Evolutionary conservation across 2,888 invertebrate genomes (phyloP), one percentile per base, ranked within the genome.

Genomic region (Eupithecia subfuscata): DNA sequence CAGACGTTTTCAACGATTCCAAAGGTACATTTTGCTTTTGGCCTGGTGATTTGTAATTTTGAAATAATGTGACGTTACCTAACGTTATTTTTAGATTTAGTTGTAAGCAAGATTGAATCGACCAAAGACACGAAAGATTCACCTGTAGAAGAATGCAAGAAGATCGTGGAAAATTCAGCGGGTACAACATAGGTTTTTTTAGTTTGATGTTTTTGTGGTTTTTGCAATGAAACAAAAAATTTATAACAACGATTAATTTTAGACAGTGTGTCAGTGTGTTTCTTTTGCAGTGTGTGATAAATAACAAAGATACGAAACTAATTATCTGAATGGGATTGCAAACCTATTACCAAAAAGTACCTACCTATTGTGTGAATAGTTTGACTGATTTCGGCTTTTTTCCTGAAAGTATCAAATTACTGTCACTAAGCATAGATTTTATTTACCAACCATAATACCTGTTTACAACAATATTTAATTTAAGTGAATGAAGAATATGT

Each of bases 71-170:
- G 18, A 18, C 5, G 8, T 34, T 69, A 63, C 34, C 40, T 37
- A 34, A 63, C 60, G 25, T 76, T 73, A 52, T 68, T 11, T 70
- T 79, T 89, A 88, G 89, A 85, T 84, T 70, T 82, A 73, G 75
- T 86, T 73, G 81, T 84, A 79, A 83, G 74, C 76, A 86, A 82
- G 71, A 71, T 85, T 68, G 85, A 81, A 73, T 72, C 81, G 16
- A 56, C 81, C 16, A 85, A 84, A 80, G 80, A 82, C 68, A 78
- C 84, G 37, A 76, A 82, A 43, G 78, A 80, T 73, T 79, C 81
- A 16, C 70, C 82, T 45, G 30, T 80, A 22, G 84, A 80, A 72
- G 80, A 76, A 40, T 81, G 76, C 71, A 83, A 84, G 81, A 82
- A 84, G 71, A 78, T 80, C 3, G 75, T 84, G 74, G 84, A 83